Evolutionary conservation across 2,113 vertebrate genomes (phyloP).

Genomic region (zebrafish (Danio rerio)): DNA sequence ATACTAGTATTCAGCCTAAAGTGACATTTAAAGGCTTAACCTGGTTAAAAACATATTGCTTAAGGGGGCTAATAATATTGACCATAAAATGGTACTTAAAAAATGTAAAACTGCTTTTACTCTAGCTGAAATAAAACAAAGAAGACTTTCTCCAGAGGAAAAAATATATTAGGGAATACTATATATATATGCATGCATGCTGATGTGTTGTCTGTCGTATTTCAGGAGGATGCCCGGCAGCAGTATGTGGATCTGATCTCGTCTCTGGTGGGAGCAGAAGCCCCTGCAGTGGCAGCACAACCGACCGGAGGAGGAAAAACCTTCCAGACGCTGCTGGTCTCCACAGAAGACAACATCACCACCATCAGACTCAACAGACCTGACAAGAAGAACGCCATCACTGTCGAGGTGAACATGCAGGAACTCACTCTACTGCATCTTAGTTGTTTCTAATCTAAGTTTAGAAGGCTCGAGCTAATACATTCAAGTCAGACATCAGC

Average conservation of each 20-base stretch:
- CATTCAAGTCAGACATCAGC: no score
- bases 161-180: no score
- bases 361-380: slow-evolving; percentile 90
- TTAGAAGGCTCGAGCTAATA: neutral
- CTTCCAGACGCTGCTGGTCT: slow-evolving; percentile 81
- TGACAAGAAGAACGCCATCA: slow-evolving; percentile 90
- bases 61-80: no score
- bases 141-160: no score
- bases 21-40: no score
- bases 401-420: slow-evolving; percentile 70
- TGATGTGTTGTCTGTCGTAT: neutral
- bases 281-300: slow-evolving; percentile 55
- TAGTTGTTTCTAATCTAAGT: neutral
- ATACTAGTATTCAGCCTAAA: no score
- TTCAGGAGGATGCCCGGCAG: slow-evolving; percentile 85
- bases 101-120: no score
- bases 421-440: no score
- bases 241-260: slow-evolving; percentile 84
- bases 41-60: no score
- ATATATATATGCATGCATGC: no score
- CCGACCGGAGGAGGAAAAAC: slow-evolving; percentile 49
- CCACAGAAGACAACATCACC: slow-evolving; percentile 84
- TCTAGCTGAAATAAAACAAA: no score
- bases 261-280: slow-evolving; percentile 76
- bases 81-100: no score